A percentile compares a stretch with the other conserved stretches of the same genome.
phyloP scores from a whole-genome alignment of 2,797 vertebrate genomes.

The Luscinia megarhynchos region DNA sequence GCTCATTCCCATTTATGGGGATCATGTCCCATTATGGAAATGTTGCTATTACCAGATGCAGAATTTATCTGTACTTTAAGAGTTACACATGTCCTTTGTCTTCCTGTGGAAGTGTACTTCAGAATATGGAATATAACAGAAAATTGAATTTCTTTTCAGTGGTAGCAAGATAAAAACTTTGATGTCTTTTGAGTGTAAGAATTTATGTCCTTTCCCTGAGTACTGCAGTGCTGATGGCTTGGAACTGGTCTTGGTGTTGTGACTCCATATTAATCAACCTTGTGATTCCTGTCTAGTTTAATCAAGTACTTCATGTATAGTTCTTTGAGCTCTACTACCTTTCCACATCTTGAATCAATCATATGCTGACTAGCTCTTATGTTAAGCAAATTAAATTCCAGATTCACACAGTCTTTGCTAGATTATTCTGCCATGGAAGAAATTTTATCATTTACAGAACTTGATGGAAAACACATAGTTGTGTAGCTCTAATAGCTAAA shows the following conservation, averaged over 20 bases:
- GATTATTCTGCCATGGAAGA: slow-evolving; percentile 29
- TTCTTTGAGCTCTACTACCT: slow-evolving; percentile 42
- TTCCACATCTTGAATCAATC: slow-evolving; percentile 55
- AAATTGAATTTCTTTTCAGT: background rate
- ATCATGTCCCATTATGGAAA: background rate
- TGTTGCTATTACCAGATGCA: background rate
- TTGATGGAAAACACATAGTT: background rate
- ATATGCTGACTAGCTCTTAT: slow-evolving; percentile 20
- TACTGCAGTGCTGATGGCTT: background rate
- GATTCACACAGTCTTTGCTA: slow-evolving; percentile 12
- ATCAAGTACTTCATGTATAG: slow-evolving; percentile 25
- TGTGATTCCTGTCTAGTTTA: slow-evolving; percentile 59
- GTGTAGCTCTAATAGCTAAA: background rate
- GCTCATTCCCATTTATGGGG: background rate
- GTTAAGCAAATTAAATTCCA: slow-evolving; percentile 62
- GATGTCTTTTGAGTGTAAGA: background rate
- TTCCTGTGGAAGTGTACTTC: background rate
- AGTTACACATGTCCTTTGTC: background rate
- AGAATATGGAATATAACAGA: background rate
- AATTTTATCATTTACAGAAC: background rate
- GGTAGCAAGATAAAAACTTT: background rate
- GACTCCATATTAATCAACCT: slow-evolving; percentile 28
- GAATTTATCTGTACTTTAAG: background rate
- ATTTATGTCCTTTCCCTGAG: slow-evolving; percentile 9
- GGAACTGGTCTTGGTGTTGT: background rate